phyloP scores from a whole-genome alignment of 2,888 invertebrate genomes.

The Papilio gigon region DNA sequence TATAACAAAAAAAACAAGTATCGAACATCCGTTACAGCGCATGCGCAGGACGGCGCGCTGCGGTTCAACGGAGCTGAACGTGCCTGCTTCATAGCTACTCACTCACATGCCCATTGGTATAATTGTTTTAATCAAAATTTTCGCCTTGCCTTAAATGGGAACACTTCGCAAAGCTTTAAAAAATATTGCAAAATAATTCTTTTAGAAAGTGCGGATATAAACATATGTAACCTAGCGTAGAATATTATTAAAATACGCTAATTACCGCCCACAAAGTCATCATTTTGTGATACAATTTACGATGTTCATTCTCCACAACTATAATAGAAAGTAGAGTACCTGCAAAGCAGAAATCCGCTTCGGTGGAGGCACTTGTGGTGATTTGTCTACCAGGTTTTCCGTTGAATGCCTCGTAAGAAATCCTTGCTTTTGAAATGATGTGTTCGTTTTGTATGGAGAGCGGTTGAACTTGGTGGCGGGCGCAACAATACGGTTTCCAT shows the following conservation, averaged over 20 bases:
- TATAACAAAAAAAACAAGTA: conserved; percentile 57
- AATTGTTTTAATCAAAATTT: conserved; percentile 45
- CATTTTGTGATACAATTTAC: conserved; percentile 39
- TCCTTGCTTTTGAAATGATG: conserved; percentile 72
- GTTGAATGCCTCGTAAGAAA: conserved; percentile 85
- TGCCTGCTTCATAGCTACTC: conserved; percentile 54
- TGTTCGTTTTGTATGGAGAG: conserved; percentile 65
- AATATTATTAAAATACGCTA: conserved; percentile 45
- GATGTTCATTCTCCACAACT: conserved; percentile 15
- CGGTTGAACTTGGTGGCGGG: conserved; percentile 78
- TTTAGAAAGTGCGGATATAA: conserved; percentile 69
- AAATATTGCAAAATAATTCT: conserved; percentile 58
- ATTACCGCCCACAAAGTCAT: conserved; percentile 46
- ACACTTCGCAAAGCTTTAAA: conserved; percentile 66
- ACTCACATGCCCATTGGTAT: conserved; percentile 51
- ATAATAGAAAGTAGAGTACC: conserved; percentile 60
- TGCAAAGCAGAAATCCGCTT: conserved; percentile 81
- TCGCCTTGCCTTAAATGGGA: conserved; percentile 56
- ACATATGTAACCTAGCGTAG: conserved; percentile 48
- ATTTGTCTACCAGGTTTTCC: conserved; percentile 85
- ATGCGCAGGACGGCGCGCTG: conserved; percentile 71
- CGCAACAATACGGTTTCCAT: conserved; percentile 82
- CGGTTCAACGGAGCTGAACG: conserved; percentile 80
- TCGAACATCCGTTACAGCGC: conserved; percentile 70
- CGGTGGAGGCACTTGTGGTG: conserved; percentile 76